phyloP scores from a whole-genome alignment of 2,113 vertebrate species.

The crab-eating macaque (Macaca fascicularis) region DNA sequence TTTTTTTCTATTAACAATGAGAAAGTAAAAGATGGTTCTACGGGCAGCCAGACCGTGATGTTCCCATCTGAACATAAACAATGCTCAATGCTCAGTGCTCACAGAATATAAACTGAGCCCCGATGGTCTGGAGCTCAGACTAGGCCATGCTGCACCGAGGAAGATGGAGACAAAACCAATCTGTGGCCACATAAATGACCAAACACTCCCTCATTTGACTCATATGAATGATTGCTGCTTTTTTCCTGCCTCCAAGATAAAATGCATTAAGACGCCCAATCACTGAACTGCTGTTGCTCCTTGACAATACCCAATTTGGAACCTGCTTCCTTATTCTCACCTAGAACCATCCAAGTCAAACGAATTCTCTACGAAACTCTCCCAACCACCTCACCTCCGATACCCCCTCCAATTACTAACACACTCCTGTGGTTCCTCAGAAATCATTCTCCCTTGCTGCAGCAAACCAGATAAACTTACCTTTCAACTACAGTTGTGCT shows the following conservation, averaged over 20 bases:
- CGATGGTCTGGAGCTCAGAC: fast-evolving
- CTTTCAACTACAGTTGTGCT: fast-evolving
- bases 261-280: fast-evolving
- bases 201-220: neutral
- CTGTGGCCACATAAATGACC: neutral
- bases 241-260: neutral
- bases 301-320: neutral
- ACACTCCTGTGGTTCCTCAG: neutral
- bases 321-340: neutral
- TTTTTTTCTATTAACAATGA: neutral
- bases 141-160: neutral
- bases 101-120: neutral
- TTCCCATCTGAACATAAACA: neutral
- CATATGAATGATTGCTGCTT: too few relatives aligned
- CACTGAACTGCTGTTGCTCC: neutral
- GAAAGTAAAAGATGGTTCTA: neutral
- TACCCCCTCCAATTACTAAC: neutral
- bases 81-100: fast-evolving
- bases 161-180: neutral
- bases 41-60: neutral
- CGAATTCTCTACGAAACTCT: neutral
- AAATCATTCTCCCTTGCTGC: neutral
- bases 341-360: neutral
- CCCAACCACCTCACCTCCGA: fast-evolving
- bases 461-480: neutral